Percentiles rank a stretch among this genome's conserved stretches.
These are phyloP conservation scores for Plectrocnemia conspersa DNA, from an alignment of 1,140 invertebrate species.

Conservation along the genomic window DNA sequence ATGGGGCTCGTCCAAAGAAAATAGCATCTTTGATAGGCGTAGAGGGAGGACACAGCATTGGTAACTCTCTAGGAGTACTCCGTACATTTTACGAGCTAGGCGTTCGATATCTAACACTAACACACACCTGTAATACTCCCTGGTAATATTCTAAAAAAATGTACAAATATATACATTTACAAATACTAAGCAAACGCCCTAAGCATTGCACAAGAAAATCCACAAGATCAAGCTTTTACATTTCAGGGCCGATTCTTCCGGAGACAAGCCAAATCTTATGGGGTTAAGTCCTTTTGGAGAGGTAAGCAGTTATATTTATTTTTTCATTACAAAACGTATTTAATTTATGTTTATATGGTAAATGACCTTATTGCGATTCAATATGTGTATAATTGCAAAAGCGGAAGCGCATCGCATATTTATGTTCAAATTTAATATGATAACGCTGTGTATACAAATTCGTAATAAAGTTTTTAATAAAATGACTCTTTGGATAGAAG, in stretches of 20 bases:
- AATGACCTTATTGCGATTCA: too few species aligned
- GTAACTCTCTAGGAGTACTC: conserved; percentile 74
- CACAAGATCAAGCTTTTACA: conserved; percentile 24
- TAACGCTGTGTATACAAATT: too few species aligned
- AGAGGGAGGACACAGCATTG: conserved; percentile 80
- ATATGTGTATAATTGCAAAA: too few species aligned
- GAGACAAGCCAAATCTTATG: conserved; percentile 62
- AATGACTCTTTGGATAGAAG: too few species aligned
- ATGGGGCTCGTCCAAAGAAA: conserved; percentile 45
- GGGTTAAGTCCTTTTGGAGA: conserved; percentile 73
- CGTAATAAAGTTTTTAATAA: too few species aligned
- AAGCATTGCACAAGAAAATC: too few species aligned
- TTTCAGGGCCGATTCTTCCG: conserved; percentile 69
- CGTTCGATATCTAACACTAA: conserved; percentile 78
- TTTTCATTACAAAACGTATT: too few species aligned
- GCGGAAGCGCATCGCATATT: too few species aligned
- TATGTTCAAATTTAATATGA: too few species aligned
- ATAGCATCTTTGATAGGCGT: conserved; percentile 67
- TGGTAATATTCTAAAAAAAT: conserved; percentile 55
- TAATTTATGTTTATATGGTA: too few species aligned
- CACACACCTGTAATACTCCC: conserved; percentile 82
- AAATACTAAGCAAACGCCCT: neutral
- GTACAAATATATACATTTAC: conserved; percentile 1
- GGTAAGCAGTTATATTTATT: conserved; percentile 47
- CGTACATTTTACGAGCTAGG: conserved; percentile 79